Base-by-base conservation (phyloP, 2,888 invertebrate genomes). In the Eurytoma adleriae region DNA sequence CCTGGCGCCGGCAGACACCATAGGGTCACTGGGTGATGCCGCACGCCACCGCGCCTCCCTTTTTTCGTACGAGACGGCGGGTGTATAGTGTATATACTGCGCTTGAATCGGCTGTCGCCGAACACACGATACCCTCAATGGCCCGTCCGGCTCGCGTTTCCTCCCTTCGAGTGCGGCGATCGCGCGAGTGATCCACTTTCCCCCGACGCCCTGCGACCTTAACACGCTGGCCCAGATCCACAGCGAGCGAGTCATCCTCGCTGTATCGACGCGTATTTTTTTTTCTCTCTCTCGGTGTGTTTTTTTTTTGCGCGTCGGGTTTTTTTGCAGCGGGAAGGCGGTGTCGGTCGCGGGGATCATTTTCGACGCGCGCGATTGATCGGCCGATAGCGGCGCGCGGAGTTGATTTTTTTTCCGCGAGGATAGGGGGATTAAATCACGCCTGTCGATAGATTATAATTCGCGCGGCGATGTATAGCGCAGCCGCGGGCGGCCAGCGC, bases 1-100 rank as follows among this genome's bases (percentile, higher is more conserved):
- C 90, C 89, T 88, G 89, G 88, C 86, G 81, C 87, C 78, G 84
- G 75, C 85, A 84, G 87, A 84, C 84, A 90, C 90, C 83, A 83
- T 84, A 83, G 88, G 89, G 89, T 90, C 88, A 90, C 88, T 87
- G 81, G 87, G 87, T 87, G 84, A 64, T 18, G 12, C n/a, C 12
- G 16, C 18, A 40, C 52, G 10, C 56, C 48, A 59, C 10, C 30
- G 20, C 59, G 24, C 20, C 18, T 59, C 24, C 20, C 24, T 3
- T 24, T 18, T 59, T 59, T 59, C 18, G n/a, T n/a, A n/a, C n/a
- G n/a, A n/a, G n/a, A n/a, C n/a, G n/a, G n/a, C n/a, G n/a, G n/a
- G n/a, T n/a, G n/a, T n/a, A n/a, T n/a, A n/a, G n/a, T n/a, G n/a
- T n/a, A n/a, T n/a, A n/a, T n/a, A n/a, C n/a, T n/a, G 4, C 30